phyloP scores from a whole-genome alignment of 2,888 invertebrate genomes.

The Idaea dimidiata region DNA sequence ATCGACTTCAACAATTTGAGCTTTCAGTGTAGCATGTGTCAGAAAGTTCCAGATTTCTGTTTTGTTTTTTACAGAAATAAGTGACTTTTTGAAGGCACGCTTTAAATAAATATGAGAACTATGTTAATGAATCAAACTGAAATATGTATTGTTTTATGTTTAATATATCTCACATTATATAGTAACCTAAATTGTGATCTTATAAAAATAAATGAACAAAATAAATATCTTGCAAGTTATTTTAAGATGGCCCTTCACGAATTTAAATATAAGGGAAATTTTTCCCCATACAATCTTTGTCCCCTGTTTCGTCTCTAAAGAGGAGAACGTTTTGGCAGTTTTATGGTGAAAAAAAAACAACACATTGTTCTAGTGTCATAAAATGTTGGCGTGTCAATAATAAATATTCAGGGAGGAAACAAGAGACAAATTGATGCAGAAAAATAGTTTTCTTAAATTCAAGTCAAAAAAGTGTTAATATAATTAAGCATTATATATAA shows the following conservation, averaged over 20 bases:
- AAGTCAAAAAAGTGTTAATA: no score
- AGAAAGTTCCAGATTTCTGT: background rate
- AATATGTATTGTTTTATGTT: background rate
- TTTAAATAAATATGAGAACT: background rate
- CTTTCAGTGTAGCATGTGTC: background rate
- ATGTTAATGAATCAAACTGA: background rate
- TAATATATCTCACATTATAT: background rate
- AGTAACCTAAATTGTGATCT: constrained; percentile 7
- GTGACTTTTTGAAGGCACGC: background rate
- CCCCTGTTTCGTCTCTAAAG: no score
- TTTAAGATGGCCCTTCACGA: constrained; percentile 16
- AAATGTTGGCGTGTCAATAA: no score
- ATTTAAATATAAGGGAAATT: constrained; percentile 6
- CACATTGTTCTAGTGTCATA: no score
- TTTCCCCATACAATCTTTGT: no score
- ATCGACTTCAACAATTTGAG: background rate
- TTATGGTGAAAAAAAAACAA: no score
- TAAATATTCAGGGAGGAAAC: no score
- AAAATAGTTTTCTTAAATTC: no score
- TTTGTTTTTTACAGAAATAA: background rate
- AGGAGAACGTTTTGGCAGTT: no score
- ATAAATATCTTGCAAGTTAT: background rate
- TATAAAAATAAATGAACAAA: background rate
- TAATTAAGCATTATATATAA: no score
- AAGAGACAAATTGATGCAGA: no score